phyloP scores from a whole-genome alignment of 1,140 invertebrate genomes.

The Sitobion miscanthi region DNA sequence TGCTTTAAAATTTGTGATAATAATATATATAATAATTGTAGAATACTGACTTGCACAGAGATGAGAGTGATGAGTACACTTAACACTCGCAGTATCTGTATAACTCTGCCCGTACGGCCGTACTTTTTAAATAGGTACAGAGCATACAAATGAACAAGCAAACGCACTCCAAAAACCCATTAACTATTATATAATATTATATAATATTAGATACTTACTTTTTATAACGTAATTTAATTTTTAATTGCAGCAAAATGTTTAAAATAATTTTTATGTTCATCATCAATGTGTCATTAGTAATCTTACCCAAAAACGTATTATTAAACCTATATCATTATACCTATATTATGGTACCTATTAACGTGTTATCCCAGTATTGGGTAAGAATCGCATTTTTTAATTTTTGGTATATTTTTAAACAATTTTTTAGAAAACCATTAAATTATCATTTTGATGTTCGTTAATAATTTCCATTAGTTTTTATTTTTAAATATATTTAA shows the following conservation, averaged over 20 bases:
- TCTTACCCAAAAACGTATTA: neutral
- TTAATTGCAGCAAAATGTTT: neutral
- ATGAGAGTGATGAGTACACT: neutral
- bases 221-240: slow-evolving; percentile 19
- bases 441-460: neutral
- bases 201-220: slow-evolving; percentile 17
- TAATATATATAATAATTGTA: neutral
- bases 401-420: neutral
- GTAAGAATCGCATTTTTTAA: neutral
- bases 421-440: neutral
- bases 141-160: slow-evolving; percentile 5
- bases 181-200: neutral
- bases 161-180: slow-evolving; percentile 2
- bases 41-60: neutral
- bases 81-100: neutral
- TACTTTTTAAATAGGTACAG: neutral
- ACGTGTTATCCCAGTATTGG: neutral
- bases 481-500: neutral
- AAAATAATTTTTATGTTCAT: neutral
- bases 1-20: neutral
- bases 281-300: neutral
- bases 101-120: neutral
- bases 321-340: neutral
- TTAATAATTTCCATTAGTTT: neutral
- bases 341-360: neutral